Conservation (phyloP, 2,797 vertebrate genomes). For the Liparis tanakae region DNA sequence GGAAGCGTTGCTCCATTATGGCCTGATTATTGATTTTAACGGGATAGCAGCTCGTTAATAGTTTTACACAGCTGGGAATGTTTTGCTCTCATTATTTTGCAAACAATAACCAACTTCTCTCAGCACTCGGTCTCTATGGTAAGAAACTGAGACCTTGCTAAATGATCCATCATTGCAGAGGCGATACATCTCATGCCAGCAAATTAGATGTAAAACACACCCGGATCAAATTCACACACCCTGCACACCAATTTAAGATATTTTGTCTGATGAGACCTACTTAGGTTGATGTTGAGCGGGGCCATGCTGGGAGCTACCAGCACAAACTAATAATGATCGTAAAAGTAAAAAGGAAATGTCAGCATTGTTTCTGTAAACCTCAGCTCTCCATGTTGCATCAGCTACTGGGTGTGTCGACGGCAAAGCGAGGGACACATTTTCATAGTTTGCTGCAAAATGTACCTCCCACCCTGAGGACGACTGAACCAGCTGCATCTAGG, state of each 20-base stretch:
- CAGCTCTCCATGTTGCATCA: constrained; percentile 3
- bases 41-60: background rate
- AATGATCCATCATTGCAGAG: constrained; percentile 27
- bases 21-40: constrained; percentile 12
- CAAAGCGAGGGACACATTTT: constrained; percentile 24
- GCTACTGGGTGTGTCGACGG: background rate
- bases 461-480: constrained; percentile 13
- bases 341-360: background rate
- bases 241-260: background rate
- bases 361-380: constrained; percentile 9
- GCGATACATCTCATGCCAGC: background rate
- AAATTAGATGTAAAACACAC: constrained; percentile 16
- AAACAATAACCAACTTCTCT: constrained; percentile 5
- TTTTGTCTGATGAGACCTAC: constrained; percentile 5
- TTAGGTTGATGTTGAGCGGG: background rate
- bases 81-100: constrained; percentile 4
- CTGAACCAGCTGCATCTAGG: constrained; percentile 31
- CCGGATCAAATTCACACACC: constrained; percentile 8
- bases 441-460: constrained; percentile 24
- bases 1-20: background rate
- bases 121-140: constrained; percentile 1
- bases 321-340: background rate
- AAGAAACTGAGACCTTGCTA: constrained; percentile 14
- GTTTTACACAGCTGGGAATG: background rate
- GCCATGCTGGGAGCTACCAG: background rate